Conservation (phyloP, 2,888 invertebrate species). For the Luffia ferchaultella region DNA sequence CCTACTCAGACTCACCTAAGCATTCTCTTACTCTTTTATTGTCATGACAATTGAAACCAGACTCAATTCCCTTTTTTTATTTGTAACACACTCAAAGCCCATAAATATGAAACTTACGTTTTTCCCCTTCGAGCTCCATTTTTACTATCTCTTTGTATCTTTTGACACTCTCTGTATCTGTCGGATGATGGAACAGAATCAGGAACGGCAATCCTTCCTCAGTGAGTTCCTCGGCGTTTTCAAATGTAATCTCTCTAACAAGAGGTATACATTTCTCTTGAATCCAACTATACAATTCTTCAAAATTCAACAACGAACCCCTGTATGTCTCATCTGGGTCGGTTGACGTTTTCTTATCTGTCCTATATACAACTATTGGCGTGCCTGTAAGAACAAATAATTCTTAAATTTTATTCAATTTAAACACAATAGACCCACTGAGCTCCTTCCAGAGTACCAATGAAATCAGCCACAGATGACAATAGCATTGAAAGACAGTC, state of each 20-base stretch:
- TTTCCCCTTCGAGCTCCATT: constrained; percentile 81
- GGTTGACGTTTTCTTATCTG: constrained; percentile 80
- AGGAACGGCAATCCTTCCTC: constrained; percentile 98
- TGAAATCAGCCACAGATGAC: too few relatives aligned
- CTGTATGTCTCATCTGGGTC: constrained; percentile 85
- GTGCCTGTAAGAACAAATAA: constrained; percentile 64
- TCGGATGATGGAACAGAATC: constrained; percentile 92
- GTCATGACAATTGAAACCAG: too few relatives aligned
- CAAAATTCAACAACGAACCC: constrained; percentile 78
- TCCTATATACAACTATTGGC: constrained; percentile 83
- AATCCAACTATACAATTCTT: constrained; percentile 89
- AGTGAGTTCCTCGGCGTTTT: constrained; percentile 98
- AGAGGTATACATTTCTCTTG: constrained; percentile 94
- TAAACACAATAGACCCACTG: too few relatives aligned
- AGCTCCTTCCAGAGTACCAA: too few relatives aligned
- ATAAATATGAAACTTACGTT: constrained; percentile 87
- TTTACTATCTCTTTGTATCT: constrained; percentile 84
- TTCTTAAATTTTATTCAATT: background rate
- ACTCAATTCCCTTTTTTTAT: too few relatives aligned
- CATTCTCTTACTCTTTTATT: too few relatives aligned
- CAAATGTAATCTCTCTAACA: constrained; percentile 98
- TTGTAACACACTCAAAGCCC: too few relatives aligned
- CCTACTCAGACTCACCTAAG: too few relatives aligned
- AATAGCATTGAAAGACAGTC: too few relatives aligned
- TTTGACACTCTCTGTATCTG: constrained; percentile 83